Percentiles rank a stretch among this genome's conserved stretches.
Conservation (phyloP, 2,113 vertebrate genomes). For the Mus spicilegus region DNA sequence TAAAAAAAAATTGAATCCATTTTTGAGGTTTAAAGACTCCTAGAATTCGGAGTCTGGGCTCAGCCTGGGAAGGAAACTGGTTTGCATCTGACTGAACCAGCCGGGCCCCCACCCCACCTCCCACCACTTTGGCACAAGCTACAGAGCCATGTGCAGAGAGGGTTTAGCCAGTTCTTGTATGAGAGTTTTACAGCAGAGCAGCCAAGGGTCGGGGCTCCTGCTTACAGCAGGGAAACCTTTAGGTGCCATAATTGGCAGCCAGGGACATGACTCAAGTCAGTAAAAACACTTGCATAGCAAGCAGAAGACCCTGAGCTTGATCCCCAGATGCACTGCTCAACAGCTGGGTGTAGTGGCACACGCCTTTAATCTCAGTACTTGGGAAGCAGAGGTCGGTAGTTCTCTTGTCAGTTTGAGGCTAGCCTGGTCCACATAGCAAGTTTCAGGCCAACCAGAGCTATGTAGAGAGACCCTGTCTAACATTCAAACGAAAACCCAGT, state of each 20-base stretch:
- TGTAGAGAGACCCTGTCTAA: background rate
- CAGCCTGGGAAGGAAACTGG: constrained; percentile 39
- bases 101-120: fast-evolving
- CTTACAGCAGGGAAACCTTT: background rate
- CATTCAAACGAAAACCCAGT: background rate
- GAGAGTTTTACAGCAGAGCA: background rate
- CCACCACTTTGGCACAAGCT: background rate
- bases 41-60: constrained; percentile 60
- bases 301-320: background rate
- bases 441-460: background rate
- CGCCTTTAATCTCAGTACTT: background rate
- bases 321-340: background rate
- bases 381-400: background rate
- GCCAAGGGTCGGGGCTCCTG: background rate
- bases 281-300: background rate
- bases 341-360: no score
- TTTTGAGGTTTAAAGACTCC: constrained; percentile 75
- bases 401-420: background rate
- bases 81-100: background rate
- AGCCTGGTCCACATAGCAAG: background rate
- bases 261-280: background rate
- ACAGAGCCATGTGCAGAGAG: no score
- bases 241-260: background rate
- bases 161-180: background rate
- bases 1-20: constrained; percentile 49